phyloP scores from a whole-genome alignment of 1,140 invertebrate species.

The Mylabris phalerata region DNA sequence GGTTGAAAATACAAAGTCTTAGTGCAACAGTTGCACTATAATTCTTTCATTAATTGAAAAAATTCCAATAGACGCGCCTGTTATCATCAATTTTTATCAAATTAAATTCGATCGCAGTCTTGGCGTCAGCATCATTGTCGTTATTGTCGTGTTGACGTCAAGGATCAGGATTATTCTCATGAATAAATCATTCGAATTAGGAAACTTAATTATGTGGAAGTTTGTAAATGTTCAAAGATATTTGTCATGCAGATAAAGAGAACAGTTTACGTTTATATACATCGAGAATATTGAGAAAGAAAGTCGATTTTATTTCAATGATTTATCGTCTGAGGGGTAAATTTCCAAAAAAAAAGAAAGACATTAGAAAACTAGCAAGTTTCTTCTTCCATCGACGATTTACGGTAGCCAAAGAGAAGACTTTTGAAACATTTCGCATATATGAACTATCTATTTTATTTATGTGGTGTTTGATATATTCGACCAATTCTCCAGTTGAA shows the following conservation, averaged over 20 bases:
- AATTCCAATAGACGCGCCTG: neutral
- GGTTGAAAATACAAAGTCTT: neutral
- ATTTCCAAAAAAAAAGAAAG: neutral
- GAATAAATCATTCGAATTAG: constrained; percentile 14
- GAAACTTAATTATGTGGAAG: constrained; percentile 10
- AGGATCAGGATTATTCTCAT: neutral
- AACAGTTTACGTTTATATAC: no score
- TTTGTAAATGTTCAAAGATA: constrained; percentile 1
- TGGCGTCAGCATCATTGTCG: no score
- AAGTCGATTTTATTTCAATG: constrained; percentile 7
- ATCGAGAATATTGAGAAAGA: neutral
- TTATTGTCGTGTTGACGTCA: no score
- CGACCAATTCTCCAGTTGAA: no score
- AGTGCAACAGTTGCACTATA: constrained; percentile 10
- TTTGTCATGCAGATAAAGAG: no score
- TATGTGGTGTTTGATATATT: no score
- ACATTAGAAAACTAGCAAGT: no score
- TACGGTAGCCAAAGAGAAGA: no score
- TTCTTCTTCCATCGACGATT: no score
- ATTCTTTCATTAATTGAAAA: neutral
- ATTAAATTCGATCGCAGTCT: no score
- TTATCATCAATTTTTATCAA: neutral
- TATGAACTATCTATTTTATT: no score
- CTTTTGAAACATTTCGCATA: no score
- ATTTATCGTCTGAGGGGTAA: neutral